Percentiles rank a stretch among this genome's conserved stretches.
Conservation (phyloP, 2,113 vertebrate genomes). For the Electrona antarctica region DNA sequence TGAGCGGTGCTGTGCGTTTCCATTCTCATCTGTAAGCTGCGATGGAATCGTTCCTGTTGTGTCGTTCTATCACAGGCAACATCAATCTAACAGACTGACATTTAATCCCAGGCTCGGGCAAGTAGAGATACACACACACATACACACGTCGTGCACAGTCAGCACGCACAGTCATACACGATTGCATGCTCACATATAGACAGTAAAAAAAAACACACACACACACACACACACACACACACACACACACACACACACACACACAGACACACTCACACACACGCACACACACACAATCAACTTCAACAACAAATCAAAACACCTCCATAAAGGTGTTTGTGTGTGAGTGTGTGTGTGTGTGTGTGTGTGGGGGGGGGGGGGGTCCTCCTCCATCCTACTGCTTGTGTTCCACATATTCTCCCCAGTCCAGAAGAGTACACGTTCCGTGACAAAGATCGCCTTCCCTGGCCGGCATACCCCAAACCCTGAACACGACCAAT, state of each 20-base stretch:
- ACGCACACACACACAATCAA: slow-evolving; percentile 10
- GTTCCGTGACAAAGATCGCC: no score
- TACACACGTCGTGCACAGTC: slow-evolving; percentile 28
- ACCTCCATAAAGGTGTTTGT: neutral
- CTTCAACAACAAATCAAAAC: slow-evolving; percentile 32
- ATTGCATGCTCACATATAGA: neutral
- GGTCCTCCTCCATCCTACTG: no score
- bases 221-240: slow-evolving; percentile 16
- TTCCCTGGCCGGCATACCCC: no score
- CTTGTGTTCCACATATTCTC: neutral
- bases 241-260: slow-evolving; percentile 9
- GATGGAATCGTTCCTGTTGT: slow-evolving; percentile 58
- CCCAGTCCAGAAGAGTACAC: no score
- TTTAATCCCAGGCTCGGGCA: slow-evolving; percentile 78
- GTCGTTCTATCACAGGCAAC: slow-evolving; percentile 72
- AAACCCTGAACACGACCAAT: no score
- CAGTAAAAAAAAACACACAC: neutral
- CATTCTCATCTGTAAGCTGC: slow-evolving; percentile 52
- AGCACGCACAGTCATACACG: slow-evolving; percentile 15
- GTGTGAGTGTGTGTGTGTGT: no score
- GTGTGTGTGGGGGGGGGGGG: no score
- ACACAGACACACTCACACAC: slow-evolving; percentile 14
- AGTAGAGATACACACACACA: slow-evolving; percentile 45
- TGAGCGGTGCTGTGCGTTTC: slow-evolving; percentile 50
- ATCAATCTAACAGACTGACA: slow-evolving; percentile 79